phyloP scores from a whole-genome alignment of 1,140 invertebrate species.

The Cotesia chilonis region DNA sequence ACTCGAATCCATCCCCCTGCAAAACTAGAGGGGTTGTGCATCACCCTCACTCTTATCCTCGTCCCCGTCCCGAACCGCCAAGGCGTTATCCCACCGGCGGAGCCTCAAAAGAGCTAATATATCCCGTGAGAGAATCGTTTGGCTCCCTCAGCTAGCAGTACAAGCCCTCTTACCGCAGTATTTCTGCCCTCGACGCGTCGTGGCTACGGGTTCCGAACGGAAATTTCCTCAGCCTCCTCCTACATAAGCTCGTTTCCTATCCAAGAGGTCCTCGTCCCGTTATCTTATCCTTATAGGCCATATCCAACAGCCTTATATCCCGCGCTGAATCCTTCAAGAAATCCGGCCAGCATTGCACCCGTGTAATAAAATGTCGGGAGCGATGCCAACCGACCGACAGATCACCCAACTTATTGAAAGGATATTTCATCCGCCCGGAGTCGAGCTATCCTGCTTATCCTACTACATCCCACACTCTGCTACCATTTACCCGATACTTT shows the following conservation, averaged over 20 bases:
- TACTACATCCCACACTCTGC: constrained; percentile 34
- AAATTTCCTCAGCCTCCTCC: neutral
- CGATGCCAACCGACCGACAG: constrained; percentile 55
- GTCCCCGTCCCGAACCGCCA: constrained; percentile 1
- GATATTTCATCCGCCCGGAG: constrained; percentile 44
- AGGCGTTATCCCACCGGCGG: constrained; percentile 39
- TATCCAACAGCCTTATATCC: constrained; percentile 15
- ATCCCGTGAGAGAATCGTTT: constrained; percentile 48
- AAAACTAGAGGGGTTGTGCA: constrained; percentile 1
- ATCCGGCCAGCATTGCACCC: constrained; percentile 37
- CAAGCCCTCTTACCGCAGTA: constrained; percentile 6
- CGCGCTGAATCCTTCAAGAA: constrained; percentile 19
- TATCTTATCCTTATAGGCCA: too few relatives aligned
- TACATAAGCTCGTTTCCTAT: neutral
- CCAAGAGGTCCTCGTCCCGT: neutral
- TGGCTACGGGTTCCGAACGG: neutral
- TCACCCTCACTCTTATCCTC: neutral
- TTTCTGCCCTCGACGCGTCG: neutral
- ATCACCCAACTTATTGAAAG: constrained; percentile 58
- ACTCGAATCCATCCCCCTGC: neutral
- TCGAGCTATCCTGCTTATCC: constrained; percentile 35
- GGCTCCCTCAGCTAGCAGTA: constrained; percentile 6
- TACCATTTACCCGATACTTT: constrained; percentile 11
- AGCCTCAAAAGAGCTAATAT: constrained; percentile 53
- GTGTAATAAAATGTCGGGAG: constrained; percentile 57